Evolutionary conservation across 1,140 invertebrate genomes (phyloP).

Genomic region (Drosophila tani): DNA sequence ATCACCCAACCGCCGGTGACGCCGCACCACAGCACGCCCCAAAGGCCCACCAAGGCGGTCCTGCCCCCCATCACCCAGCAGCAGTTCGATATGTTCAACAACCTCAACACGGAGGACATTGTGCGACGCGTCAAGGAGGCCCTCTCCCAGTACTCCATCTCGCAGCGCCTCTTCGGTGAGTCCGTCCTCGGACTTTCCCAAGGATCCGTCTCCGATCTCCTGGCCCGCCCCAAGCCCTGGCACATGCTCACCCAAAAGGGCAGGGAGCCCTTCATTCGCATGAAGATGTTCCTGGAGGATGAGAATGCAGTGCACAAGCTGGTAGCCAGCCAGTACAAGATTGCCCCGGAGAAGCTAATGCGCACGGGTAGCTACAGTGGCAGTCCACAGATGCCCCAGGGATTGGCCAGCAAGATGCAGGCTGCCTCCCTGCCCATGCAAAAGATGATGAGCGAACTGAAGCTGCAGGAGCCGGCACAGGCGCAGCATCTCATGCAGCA

Average conservation of each 20-base stretch:
- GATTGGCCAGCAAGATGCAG: constrained; percentile 89
- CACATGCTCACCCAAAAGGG: constrained; percentile 99
- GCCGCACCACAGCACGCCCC: constrained; percentile 91
- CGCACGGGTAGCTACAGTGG: constrained; percentile 96
- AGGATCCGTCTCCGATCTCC: constrained; percentile 96
- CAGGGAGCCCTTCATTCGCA: constrained; percentile 97
- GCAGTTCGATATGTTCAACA: constrained; percentile 99
- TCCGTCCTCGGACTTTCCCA: constrained; percentile 98
- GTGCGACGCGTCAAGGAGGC: constrained; percentile 99
- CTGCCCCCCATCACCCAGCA: constrained; percentile 99
- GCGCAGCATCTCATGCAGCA: constrained; percentile 89
- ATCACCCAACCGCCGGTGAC: constrained; percentile 95
- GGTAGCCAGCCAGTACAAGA: constrained; percentile 98
- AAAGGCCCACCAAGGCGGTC: constrained; percentile 96
- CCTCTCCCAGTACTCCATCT: constrained; percentile 98
- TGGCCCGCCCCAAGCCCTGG: constrained; percentile 98
- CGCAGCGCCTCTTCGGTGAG: constrained; percentile 98
- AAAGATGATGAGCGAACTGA: constrained; percentile 90
- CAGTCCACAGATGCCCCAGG: constrained; percentile 90
- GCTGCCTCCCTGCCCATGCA: constrained; percentile 87
- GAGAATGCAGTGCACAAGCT: constrained; percentile 98
- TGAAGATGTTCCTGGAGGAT: constrained; percentile 99
- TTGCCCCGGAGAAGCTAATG: constrained; percentile 98
- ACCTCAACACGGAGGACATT: constrained; percentile 99
- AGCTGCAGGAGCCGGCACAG: constrained; percentile 90